These are phyloP conservation scores for Drosophila carrolli DNA, from an alignment of 1,140 invertebrate genomes.

Conservation along the genomic window DNA sequence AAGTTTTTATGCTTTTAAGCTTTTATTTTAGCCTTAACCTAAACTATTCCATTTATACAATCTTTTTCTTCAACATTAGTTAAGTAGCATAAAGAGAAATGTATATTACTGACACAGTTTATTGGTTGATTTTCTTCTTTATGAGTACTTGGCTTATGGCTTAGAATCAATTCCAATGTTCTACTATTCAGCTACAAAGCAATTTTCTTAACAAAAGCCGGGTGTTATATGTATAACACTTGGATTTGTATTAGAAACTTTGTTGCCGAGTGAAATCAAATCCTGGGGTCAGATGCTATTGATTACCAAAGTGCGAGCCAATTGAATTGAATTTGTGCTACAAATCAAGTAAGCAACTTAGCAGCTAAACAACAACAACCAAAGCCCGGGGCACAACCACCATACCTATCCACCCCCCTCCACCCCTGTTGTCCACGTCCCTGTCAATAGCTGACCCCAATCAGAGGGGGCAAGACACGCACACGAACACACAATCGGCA, in stretches of 20 bases:
- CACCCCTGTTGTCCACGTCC: background rate
- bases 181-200: background rate
- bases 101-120: background rate
- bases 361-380: slow-evolving; percentile 68
- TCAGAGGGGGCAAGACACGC: slow-evolving; percentile 54
- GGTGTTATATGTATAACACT: slow-evolving; percentile 11
- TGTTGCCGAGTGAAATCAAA: slow-evolving; percentile 70
- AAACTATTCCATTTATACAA: no score
- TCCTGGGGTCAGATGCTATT: slow-evolving; percentile 55
- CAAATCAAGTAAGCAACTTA: slow-evolving; percentile 83
- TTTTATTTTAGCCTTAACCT: no score
- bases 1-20: no score
- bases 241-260: slow-evolving; percentile 54
- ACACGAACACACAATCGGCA: slow-evolving; percentile 18
- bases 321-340: slow-evolving; percentile 82
- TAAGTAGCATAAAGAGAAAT: no score
- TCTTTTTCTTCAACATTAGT: background rate
- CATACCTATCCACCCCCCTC: slow-evolving; percentile 11
- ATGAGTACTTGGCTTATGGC: background rate
- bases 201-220: slow-evolving; percentile 20
- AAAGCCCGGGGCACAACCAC: slow-evolving; percentile 20
- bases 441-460: slow-evolving; percentile 72
- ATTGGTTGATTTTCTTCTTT: background rate
- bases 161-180: background rate
- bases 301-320: slow-evolving; percentile 67